Evolutionary conservation across 2,888 invertebrate genomes (phyloP).

Genomic region (Mythimna vitellina): DNA sequence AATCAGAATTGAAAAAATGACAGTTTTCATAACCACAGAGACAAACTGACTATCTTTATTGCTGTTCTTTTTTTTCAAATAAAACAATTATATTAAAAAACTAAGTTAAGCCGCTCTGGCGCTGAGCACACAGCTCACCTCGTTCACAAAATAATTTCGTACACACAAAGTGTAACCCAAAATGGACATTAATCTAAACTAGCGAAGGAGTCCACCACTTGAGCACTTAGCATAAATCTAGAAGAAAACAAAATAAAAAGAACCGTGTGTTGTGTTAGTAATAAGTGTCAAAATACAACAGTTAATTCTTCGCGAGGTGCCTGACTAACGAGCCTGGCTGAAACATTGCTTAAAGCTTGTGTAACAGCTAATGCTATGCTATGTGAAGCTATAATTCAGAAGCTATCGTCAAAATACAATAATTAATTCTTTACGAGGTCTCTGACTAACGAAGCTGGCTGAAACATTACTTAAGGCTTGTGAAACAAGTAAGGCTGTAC

Average conservation of each 20-base stretch:
- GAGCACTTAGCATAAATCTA: conserved; percentile 74
- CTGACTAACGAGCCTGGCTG: conserved; percentile 84
- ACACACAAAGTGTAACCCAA: conserved; percentile 26
- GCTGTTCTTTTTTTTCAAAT: too few relatives aligned
- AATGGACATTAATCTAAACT: conserved; percentile 52
- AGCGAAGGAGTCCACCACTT: conserved; percentile 54
- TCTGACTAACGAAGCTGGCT: neutral
- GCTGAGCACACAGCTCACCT: conserved; percentile 17
- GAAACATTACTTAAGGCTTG: neutral
- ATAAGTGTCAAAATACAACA: conserved; percentile 88
- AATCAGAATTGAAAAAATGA: too few relatives aligned
- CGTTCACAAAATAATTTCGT: conserved; percentile 4
- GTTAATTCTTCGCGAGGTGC: conserved; percentile 86
- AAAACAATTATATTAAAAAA: too few relatives aligned
- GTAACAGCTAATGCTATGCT: conserved; percentile 40
- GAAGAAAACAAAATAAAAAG: conserved; percentile 69
- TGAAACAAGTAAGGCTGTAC: neutral
- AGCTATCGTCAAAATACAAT: neutral
- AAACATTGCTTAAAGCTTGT: conserved; percentile 72
- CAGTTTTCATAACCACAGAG: too few relatives aligned
- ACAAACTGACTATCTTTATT: too few relatives aligned
- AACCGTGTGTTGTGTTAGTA: conserved; percentile 74
- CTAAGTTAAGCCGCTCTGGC: too few relatives aligned
- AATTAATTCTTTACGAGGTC: neutral
- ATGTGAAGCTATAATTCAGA: neutral